Evolutionary conservation across 2,113 vertebrate genomes (phyloP), one percentile per base, ranked within the genome.

Genomic region (Hippopotamus amphibius): DNA sequence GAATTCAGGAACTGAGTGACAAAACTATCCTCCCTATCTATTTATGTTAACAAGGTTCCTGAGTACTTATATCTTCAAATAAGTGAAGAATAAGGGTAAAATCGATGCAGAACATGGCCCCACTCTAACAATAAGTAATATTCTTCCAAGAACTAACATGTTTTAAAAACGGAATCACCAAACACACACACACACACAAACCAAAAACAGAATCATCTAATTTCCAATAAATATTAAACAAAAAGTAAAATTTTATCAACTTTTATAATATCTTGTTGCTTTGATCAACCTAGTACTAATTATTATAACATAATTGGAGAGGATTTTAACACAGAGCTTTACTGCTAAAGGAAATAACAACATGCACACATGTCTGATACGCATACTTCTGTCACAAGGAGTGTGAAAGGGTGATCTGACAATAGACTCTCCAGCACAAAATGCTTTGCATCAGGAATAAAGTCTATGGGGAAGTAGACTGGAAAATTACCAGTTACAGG

Each of bases 1-100:
- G 15, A 85, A 74, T 74, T 66, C 33, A 91, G n/a, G 57, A 89
- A 72, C 3, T 68, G 37, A 94, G 72, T 74, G 74, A 68, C 61
- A 93, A 93, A 83, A 66, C 48, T 30, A 46, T 61, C 26, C 92
- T 72, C 95, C 37, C 41, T 71, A 88, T 41, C 61, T 68, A 57
- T 77, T 81, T 79, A 97, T 2, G 26, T 66, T 77, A 93, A 90
- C n/a, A 96, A 91, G 81, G 69, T 26, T 74, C 92, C 55, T 71
- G 33, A 48, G 22, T 5, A 22, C 33, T 85, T 50, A 14, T 5
- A 88, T 37, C 41, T 63, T 86, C 43, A 95, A 65, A 92, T 57
- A 96, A 85, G 89, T 41, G n/a, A 95, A 66, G 37, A 92, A 33
- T 48, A 85, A 79, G 72, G 88, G 72, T 30, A 82, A 88, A 84